Base-by-base conservation (phyloP, 2,797 vertebrate species). In the Urosaurus nigricauda region DNA sequence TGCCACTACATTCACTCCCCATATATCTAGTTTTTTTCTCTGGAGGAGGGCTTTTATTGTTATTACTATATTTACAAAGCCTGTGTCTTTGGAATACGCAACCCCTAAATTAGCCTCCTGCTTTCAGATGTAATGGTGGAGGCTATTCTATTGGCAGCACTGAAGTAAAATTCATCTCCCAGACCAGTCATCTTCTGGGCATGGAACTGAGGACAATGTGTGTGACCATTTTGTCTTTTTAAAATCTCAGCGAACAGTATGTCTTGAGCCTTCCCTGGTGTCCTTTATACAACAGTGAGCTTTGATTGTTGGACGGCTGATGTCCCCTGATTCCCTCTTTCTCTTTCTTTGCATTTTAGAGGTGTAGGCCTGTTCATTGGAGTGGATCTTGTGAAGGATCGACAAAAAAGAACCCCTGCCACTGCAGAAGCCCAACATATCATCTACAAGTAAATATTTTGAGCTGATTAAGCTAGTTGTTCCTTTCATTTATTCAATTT, bases 381-480 rank as follows among this genome's bases (percentile, higher is more conserved):
- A 12, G 94, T 98, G 92, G 99, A 99, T 95, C 96, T 99, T 21
- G 98, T 99, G 95, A 98, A 94, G 93, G 98, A 99, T 94, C 95
- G 70, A 19, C 83, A 96, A 88, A 97, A 96, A 89, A 97, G 98
- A 89, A 98, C 97, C 0, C 98, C 99, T 0, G 99, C 99, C 43
- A 98, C 98, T 0, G 98, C 98, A 0, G 99, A 99, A 94, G 99
- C 99, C 4, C 98, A 99, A 87, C 98, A 99, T 80, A 89, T 99
- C 86, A 98, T 99, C 95, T 99, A 99, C 93, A 98, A 96, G 99
- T 99, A 96, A 97, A 95, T 90, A 1, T 0, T 21, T 90, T 75
- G 26, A 21, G 1, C 73, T n/a, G 35, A 13, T 83, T n/a, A 68
- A 14, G 4, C 75, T 51, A 21, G 16, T 58, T 32, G 16, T 77